A percentile compares a stretch with the other conserved stretches of the same genome.
These are phyloP conservation scores for Macrocentrus cingulum DNA, from an alignment of 1,140 invertebrate species.

Conservation along the genomic window DNA sequence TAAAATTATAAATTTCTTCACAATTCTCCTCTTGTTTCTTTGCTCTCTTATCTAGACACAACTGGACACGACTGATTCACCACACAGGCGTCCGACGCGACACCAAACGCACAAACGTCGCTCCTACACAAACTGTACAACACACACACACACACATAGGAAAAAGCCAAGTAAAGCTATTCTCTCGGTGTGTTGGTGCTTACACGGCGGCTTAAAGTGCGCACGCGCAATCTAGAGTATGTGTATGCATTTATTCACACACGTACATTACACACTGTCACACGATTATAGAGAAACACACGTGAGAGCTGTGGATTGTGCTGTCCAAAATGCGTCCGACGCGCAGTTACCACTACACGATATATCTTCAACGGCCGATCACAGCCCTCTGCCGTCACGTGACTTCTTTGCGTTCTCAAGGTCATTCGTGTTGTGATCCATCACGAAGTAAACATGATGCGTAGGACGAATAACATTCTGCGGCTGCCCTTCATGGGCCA, in stretches of 20 bases:
- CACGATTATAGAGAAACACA: not conserved
- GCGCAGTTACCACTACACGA: constrained; percentile 5
- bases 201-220: too few species aligned
- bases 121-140: too few species aligned
- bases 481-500: not conserved
- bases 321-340: not conserved
- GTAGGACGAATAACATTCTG: not conserved
- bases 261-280: not conserved
- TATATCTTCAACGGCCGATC: not conserved
- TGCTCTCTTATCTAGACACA: too few species aligned
- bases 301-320: not conserved
- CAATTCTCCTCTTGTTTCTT: not conserved
- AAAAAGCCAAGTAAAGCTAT: too few species aligned
- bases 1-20: not conserved
- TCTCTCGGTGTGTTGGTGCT: too few species aligned
- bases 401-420: constrained; percentile 18
- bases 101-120: too few species aligned
- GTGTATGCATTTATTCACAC: not conserved
- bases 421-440: constrained; percentile 24
- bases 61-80: too few species aligned
- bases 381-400: not conserved
- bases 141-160: too few species aligned
- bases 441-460: constrained; percentile 12
- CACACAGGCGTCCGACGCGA: too few species aligned
- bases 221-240: too few species aligned